phyloP scores from a whole-genome alignment of 2,888 invertebrate genomes.

The Tolmerus cingulatus region DNA sequence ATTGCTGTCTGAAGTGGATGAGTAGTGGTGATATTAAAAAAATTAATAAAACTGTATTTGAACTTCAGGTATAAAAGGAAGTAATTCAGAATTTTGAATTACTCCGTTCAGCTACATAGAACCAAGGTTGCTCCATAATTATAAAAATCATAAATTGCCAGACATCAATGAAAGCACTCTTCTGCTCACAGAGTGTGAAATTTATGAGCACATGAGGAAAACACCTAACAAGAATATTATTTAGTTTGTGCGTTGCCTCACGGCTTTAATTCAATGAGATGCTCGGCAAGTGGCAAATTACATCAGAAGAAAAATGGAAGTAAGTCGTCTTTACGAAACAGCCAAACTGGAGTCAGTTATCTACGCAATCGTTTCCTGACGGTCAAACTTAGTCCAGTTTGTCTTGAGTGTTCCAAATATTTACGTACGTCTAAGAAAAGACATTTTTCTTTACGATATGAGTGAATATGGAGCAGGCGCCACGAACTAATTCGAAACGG shows the following conservation, averaged over 20 bases:
- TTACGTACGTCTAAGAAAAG: neutral
- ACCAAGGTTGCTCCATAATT: neutral
- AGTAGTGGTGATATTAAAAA: neutral
- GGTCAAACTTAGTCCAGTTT: neutral
- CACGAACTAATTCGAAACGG: neutral
- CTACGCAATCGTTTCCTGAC: neutral
- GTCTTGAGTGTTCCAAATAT: neutral
- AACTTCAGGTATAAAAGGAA: neutral
- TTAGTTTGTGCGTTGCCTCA: neutral
- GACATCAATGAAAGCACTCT: neutral
- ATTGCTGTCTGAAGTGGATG: neutral
- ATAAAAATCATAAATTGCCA: neutral
- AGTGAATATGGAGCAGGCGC: neutral
- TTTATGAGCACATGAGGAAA: neutral
- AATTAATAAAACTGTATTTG: neutral
- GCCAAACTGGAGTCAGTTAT: neutral
- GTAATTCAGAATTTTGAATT: neutral
- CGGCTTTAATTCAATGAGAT: neutral
- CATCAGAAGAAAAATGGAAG: neutral
- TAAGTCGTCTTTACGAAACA: neutral
- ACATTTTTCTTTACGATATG: neutral
- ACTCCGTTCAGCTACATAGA: neutral
- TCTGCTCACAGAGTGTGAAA: neutral
- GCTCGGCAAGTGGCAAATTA: neutral
- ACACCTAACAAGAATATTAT: neutral